Conservation (phyloP, 2,888 invertebrate genomes). For the Dinocampus coccinellae region DNA sequence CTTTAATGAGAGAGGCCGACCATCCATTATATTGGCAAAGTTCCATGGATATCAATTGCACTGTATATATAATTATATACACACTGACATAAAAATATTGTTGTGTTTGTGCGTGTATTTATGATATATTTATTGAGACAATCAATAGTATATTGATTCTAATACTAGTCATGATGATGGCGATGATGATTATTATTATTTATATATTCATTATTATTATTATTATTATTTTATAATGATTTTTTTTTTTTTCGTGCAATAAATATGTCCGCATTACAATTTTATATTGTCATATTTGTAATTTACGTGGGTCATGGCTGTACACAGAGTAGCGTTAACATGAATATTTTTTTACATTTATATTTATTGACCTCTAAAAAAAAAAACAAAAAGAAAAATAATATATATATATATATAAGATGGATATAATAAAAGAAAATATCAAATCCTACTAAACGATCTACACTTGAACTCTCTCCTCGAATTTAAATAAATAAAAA, state of each 20-base stretch:
- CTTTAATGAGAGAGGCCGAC: conserved; percentile 1
- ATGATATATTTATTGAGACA: conserved; percentile 32
- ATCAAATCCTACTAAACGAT: neutral
- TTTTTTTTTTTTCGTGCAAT: too few species aligned
- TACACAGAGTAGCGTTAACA: neutral
- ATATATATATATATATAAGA: neutral
- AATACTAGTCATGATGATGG: neutral
- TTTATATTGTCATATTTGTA: neutral
- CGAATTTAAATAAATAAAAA: neutral
- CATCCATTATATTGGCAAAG: conserved; percentile 2
- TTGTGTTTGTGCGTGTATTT: neutral
- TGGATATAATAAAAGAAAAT: too few species aligned
- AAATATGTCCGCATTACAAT: neutral
- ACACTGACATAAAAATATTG: neutral
- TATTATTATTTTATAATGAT: too few species aligned
- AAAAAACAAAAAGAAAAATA: too few species aligned
- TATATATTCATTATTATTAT: too few species aligned
- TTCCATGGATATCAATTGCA: conserved; percentile 11
- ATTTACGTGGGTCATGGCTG: neutral
- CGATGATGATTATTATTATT: too few species aligned
- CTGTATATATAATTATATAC: neutral
- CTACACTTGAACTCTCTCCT: neutral
- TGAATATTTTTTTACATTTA: neutral
- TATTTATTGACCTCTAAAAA: neutral
- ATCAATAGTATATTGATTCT: conserved; percentile 33